Conservation (phyloP, 1,140 invertebrate genomes). For the Lepidurus couesii region DNA sequence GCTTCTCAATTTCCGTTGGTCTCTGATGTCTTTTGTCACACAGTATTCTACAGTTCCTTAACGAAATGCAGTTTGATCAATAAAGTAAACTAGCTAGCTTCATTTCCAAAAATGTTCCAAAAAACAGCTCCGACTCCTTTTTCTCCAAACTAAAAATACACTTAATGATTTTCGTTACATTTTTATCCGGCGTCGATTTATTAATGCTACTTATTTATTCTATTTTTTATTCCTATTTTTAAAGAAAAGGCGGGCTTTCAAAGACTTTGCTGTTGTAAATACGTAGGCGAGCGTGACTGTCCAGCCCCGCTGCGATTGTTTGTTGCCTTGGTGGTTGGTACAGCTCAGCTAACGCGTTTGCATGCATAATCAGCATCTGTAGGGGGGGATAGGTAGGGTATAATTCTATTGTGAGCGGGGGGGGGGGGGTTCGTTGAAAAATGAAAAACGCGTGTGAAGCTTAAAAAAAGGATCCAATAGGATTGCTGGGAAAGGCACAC, state of each 20-base stretch:
- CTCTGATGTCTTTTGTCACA: not conserved
- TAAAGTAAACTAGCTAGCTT: not conserved
- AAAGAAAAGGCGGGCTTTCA: not conserved
- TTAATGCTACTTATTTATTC: not conserved
- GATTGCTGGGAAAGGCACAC: too few species aligned
- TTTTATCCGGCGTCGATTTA: not conserved
- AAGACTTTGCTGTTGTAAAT: not conserved
- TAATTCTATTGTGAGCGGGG: not conserved
- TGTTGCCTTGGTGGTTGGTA: constrained; percentile 9
- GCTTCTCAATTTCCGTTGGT: constrained; percentile 6
- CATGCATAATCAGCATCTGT: constrained; percentile 22
- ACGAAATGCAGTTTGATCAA: not conserved
- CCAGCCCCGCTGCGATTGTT: constrained; percentile 11
- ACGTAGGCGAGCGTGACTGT: constrained; percentile 7
- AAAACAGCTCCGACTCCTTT: too few species aligned
- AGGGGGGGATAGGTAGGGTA: not conserved
- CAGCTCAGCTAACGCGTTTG: constrained; percentile 6
- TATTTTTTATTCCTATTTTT: constrained; percentile 5
- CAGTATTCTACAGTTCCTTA: not conserved
- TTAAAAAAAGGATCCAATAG: too few species aligned
- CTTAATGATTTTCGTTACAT: not conserved
- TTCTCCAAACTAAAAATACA: not conserved
- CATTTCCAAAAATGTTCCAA: too few species aligned
- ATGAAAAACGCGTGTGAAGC: too few species aligned
- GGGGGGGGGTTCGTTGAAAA: not conserved